Percentiles rank a stretch among this genome's conserved stretches.
Conservation (phyloP, 2,113 vertebrate genomes). For the Tupaia chinensis region DNA sequence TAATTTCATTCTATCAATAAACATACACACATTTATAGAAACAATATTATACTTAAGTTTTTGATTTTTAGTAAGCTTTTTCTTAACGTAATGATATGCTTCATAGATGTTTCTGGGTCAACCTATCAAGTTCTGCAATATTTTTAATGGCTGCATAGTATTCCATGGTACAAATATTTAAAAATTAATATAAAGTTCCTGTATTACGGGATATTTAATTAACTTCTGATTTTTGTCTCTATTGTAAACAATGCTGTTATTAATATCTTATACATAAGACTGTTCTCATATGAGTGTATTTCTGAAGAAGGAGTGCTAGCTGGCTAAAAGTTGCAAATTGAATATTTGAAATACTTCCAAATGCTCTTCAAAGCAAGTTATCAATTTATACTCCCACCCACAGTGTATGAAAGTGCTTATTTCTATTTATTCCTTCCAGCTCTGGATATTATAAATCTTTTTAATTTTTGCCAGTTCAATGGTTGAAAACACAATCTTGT, state of each 20-base stretch:
- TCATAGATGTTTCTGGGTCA: constrained; percentile 17
- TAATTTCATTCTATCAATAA: constrained; percentile 46
- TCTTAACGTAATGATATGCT: neutral
- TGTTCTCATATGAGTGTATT: constrained; percentile 35
- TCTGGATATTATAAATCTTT: constrained; percentile 50
- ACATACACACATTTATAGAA: neutral
- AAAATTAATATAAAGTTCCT: constrained; percentile 43
- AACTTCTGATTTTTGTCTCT: neutral
- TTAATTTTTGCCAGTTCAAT: constrained; percentile 16
- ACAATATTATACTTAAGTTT: neutral
- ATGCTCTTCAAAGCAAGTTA: constrained; percentile 39
- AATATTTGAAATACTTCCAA: constrained; percentile 46
- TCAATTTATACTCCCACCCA: constrained; percentile 39
- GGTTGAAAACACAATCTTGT: constrained; percentile 41
- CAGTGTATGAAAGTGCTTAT: constrained; percentile 1
- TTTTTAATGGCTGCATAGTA: constrained; percentile 15
- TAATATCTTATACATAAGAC: neutral
- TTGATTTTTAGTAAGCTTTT: constrained; percentile 26
- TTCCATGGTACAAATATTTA: neutral
- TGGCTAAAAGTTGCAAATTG: constrained; percentile 25
- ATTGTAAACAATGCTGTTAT: constrained; percentile 10
- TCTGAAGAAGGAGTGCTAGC: neutral
- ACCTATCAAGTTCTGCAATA: constrained; percentile 1
- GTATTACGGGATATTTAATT: constrained; percentile 17
- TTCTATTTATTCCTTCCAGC: constrained; percentile 53